Evolutionary conservation across 1,140 invertebrate species (phyloP), one percentile per base, ranked within the genome.

Genomic region (Caerostris extrusa): DNA sequence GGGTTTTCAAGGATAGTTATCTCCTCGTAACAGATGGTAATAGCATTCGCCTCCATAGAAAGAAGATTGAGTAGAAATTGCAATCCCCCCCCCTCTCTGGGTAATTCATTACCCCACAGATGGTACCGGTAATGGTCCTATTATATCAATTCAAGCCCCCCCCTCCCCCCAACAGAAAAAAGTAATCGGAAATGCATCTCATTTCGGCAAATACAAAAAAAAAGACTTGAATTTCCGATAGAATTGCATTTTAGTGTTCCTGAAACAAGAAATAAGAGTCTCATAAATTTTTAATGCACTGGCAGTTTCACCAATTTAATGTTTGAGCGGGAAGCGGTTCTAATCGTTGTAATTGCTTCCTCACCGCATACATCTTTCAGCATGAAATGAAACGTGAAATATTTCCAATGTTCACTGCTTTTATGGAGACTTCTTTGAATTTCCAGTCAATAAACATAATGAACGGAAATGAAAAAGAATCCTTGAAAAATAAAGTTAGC

Each of bases 61-160:
- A 89, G 87, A 89, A 89, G 87, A 89, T 89, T 89, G 87, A 89
- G 87, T 89, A 69, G 87, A 89, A 89, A 89, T 89, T 69, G 87
- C 87, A 34, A 14, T 19, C 10, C 56, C 17, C 64, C 19, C n/a
- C n/a, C n/a, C n/a, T n/a, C 69, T 19, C 50, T 7, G 69, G 55
- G 87, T 69, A 89, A 89, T 89, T 89, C 87, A 89, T 89, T 61
- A 89, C 87, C 87, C 64, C 56, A 53, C 87, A 89, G 61, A 89
- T 89, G 87, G 87, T 50, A 14, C 50, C 14, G 10, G 87, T 89
- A 89, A 89, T 89, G 87, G 87, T 56, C 64, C 87, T 53, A 89
- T 89, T 71, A 89, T n/a, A 69, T 69, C 87, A 89, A 53, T 87
- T 87, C 85, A 87, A 50, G 50, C 19, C 8, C 19, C 50, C 8